Base-by-base conservation (phyloP, 2,113 vertebrate genomes). In the Carassius carassius region DNA sequence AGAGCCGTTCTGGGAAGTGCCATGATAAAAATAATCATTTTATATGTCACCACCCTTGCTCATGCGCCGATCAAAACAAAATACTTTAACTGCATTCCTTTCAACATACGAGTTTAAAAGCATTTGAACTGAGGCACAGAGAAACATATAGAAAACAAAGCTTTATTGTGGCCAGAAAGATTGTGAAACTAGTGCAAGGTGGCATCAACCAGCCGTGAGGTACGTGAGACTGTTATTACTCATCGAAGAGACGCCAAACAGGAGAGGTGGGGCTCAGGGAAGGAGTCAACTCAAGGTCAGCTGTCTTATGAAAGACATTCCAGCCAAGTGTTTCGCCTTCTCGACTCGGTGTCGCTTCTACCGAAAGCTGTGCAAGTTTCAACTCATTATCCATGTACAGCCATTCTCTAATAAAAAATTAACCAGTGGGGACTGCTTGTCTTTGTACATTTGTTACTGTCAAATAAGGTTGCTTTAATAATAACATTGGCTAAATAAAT, bases 241-340 rank as follows among this genome's bases (percentile, higher is more conserved):
- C 88, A 89, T 78, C 21, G 49, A 17, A 83, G 79, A 88, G 85
- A 87, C 82, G 79, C 82, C 67, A 16, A 56, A 78, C 37, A 41
- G 70, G 54, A 86, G 81, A 81, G 84, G 89, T 85, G 87, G 81
- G 73, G 87, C 85, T 81, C 25, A 17, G 37, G 16, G 49, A 83
- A 29, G 17, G 75, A 86, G 86, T 89, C 86, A 89, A 88, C 79
- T 56, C 49, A 76, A 88, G 89, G 87, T 88, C 86, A 89, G 79
- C 78, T 84, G 81, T 76, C 81, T 89, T 86, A 81, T 35, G 63
- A 87, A 81, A 89, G 84, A 84, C 80, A 37, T 58, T 54, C 65
- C 25, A 63, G 60, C 56, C 56, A 60, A 65, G 77, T 56, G 69
- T 83, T 84, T 81, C 79, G 60, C 78, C 80, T 67, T 87, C 86